Percentiles rank a stretch among this genome's conserved stretches.
Conservation (phyloP, 2,113 vertebrate genomes). For the Hystrix brachyura region DNA sequence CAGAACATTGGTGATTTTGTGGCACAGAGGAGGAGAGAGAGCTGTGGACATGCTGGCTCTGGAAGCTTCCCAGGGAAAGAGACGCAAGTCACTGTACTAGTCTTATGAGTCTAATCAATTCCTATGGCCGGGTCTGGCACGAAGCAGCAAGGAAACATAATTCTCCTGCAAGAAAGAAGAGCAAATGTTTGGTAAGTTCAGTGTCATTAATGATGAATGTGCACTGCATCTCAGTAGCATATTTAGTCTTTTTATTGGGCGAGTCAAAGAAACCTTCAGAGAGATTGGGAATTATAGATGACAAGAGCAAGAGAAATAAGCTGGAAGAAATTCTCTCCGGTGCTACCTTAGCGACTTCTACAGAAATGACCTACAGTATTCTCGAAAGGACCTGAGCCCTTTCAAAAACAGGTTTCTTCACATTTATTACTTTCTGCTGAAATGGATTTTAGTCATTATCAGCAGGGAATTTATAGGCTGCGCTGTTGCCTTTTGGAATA, state of each 20-base stretch:
- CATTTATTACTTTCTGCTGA: conserved; percentile 12
- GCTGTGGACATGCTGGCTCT: background rate
- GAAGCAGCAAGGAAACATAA: background rate
- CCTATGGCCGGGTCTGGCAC: background rate
- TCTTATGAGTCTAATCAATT: background rate
- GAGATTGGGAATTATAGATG: background rate
- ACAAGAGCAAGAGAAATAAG: background rate
- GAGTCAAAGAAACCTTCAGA: background rate
- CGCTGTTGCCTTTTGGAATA: conserved; percentile 66
- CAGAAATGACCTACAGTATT: background rate
- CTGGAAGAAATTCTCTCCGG: background rate
- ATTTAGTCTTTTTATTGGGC: background rate
- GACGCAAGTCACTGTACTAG: background rate
- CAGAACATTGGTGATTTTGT: background rate
- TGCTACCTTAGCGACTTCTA: background rate
- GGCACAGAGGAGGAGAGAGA: background rate
- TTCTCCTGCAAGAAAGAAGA: background rate
- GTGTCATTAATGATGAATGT: background rate
- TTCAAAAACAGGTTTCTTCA: conserved; percentile 34
- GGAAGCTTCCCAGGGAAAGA: background rate
- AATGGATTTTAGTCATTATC: conserved; percentile 46
- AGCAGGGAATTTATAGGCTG: conserved; percentile 19
- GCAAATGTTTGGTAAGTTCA: conserved; percentile 3
- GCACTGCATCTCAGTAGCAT: background rate
- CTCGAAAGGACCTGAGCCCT: background rate